phyloP scores from a whole-genome alignment of 2,113 vertebrate species.

The Thunnus maccoyii region DNA sequence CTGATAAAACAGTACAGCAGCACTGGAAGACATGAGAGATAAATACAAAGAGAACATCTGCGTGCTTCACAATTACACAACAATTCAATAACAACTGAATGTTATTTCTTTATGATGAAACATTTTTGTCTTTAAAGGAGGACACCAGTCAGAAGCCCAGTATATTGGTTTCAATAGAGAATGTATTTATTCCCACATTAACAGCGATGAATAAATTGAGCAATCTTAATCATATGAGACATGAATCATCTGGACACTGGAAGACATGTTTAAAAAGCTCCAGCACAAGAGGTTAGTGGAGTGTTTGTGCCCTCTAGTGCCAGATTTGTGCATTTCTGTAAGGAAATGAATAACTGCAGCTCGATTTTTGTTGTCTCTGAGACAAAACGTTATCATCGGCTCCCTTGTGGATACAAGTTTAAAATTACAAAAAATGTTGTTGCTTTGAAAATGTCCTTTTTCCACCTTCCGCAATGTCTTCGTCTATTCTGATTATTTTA shows the following conservation, averaged over 20 bases:
- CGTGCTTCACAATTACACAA: background rate
- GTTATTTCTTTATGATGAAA: background rate
- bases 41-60: background rate
- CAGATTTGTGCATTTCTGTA: background rate
- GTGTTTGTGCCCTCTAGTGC: conserved; percentile 69
- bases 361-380: background rate
- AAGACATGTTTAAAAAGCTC: background rate
- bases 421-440: background rate
- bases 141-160: background rate
- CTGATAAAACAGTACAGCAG: conserved; percentile 15
- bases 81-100: background rate
- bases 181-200: conserved; percentile 26
- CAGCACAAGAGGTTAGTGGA: conserved; percentile 11
- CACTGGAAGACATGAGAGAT: background rate
- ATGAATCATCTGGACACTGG: conserved; percentile 7
- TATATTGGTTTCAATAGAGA: background rate
- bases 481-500: background rate
- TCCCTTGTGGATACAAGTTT: background rate
- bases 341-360: background rate
- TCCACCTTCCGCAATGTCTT: background rate
- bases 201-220: conserved; percentile 21
- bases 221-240: conserved; percentile 36
- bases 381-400: background rate
- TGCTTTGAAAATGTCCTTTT: background rate
- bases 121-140: background rate